A percentile compares a stretch with the other conserved stretches of the same genome.
Conservation (phyloP, 2,888 invertebrate species). For the Nezara viridula region DNA sequence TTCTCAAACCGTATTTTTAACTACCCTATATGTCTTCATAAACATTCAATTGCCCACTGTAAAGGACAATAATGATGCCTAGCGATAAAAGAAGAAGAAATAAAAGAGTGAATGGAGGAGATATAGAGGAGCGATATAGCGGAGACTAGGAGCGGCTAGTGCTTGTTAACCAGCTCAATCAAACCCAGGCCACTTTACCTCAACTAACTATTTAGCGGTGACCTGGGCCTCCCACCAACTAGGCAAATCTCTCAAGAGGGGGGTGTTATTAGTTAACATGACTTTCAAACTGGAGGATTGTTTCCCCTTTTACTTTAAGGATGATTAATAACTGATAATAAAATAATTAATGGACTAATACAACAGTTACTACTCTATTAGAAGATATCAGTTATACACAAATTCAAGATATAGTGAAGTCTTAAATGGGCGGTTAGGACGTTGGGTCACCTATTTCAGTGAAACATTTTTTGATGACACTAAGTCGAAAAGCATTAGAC, state of each 20-base stretch:
- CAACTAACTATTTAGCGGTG: background rate
- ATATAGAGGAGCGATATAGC: background rate
- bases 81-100: background rate
- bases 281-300: background rate
- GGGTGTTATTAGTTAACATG: background rate
- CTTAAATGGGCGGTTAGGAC: no score
- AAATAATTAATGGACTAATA: no score
- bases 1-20: background rate
- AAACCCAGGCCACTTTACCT: background rate
- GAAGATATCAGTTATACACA: no score
- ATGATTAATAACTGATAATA: no score
- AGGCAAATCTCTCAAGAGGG: background rate
- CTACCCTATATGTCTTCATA: no score
- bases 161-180: background rate
- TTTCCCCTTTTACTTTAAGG: no score
- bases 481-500: no score
- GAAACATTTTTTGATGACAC: no score
- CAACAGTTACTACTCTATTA: no score
- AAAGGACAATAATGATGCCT: background rate
- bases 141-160: background rate
- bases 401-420: no score
- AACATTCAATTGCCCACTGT: no score
- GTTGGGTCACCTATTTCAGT: no score
- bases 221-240: background rate
- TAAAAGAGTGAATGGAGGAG: background rate